A percentile compares a stretch with the other conserved stretches of the same genome.
Evolutionary conservation across 2,113 vertebrate genomes (phyloP).

Genomic region (Hippocampus guttulatus): DNA sequence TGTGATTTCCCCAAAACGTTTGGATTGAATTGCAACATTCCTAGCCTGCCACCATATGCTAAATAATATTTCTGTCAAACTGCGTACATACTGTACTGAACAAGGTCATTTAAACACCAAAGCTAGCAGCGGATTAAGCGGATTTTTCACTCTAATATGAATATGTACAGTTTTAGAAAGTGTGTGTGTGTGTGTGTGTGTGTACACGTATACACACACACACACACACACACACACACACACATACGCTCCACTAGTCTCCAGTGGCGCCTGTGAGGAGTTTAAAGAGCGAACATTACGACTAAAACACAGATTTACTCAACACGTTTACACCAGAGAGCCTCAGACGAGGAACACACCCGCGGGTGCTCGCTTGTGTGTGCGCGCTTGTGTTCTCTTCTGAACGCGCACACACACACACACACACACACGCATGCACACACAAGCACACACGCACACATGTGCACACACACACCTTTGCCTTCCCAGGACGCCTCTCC

Average conservation of each 20-base stretch:
- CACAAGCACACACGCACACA: not conserved
- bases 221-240: not conserved
- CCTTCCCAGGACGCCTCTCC: conserved; percentile 69
- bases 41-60: not conserved
- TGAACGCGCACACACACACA: conserved; percentile 9
- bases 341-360: conserved; percentile 64
- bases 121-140: conserved; percentile 3
- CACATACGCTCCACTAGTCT: not conserved
- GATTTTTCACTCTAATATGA: conserved; percentile 8
- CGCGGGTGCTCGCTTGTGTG: conserved; percentile 47
- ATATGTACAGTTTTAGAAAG: conserved; percentile 5
- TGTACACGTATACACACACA: not conserved
- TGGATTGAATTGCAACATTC: not conserved
- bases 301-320: conserved; percentile 79
- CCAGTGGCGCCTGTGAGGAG: conserved; percentile 22
- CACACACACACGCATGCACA: conserved; percentile 2
- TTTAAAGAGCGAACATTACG: conserved; percentile 73
- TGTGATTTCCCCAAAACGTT: conserved; percentile 69
- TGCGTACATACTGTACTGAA: not conserved
- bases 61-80: conserved; percentile 6
- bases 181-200: not conserved
- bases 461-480: conserved; percentile 53
- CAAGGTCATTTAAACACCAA: conserved; percentile 6
- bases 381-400: conserved; percentile 47
- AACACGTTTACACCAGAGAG: conserved; percentile 75